Percentiles rank a stretch among this genome's conserved stretches.
phyloP scores from a whole-genome alignment of 2,888 invertebrate genomes.

The Aphidoletes aphidimyza region DNA sequence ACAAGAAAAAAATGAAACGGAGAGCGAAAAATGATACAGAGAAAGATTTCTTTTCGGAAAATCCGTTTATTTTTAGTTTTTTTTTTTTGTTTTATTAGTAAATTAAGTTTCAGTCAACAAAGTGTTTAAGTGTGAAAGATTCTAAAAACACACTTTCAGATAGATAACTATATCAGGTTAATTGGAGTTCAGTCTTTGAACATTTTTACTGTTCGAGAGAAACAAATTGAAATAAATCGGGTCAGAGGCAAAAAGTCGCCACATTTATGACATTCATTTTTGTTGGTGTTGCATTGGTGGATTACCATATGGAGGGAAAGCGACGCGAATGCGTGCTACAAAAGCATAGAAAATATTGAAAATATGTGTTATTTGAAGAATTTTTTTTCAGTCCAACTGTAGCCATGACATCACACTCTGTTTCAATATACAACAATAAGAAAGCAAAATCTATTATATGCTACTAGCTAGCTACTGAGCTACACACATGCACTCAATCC shows the following conservation, averaged over 20 bases:
- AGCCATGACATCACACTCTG: constrained; percentile 21
- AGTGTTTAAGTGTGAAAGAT: too few relatives aligned
- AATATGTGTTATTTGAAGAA: not conserved
- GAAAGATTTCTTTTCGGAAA: not conserved
- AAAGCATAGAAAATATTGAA: not conserved
- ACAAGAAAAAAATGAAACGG: not conserved
- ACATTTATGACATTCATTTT: not conserved
- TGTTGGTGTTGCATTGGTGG: not conserved
- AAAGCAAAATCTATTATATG: not conserved
- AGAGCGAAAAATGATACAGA: not conserved
- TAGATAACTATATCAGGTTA: too few relatives aligned
- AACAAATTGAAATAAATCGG: not conserved
- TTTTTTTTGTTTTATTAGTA: too few relatives aligned
- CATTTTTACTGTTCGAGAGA: not conserved
- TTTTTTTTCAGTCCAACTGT: too few relatives aligned
- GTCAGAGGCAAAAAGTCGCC: not conserved
- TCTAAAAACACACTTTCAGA: too few relatives aligned
- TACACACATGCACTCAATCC: not conserved
- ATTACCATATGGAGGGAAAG: too few relatives aligned
- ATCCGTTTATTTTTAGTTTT: too few relatives aligned
- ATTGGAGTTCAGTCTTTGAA: not conserved
- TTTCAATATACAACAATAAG: not conserved
- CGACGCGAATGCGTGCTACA: not conserved
- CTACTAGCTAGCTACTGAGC: not conserved
- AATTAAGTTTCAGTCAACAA: too few relatives aligned